Conservation (phyloP, 2,797 vertebrate genomes). For the Galaxias olidus region DNA sequence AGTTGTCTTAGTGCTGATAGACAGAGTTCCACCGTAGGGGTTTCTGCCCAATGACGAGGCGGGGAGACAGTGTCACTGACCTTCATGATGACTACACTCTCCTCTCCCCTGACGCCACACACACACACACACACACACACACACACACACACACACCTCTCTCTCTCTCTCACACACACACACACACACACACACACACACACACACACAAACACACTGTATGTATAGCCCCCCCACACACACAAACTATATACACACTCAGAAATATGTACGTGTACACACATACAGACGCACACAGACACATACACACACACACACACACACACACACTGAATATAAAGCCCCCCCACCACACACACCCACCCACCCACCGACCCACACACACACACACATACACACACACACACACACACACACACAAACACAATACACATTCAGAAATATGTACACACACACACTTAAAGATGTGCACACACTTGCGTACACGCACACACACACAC, state of each 20-base stretch:
- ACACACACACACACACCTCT: background rate
- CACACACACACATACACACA: slow-evolving; percentile 2
- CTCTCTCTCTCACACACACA: too few relatives aligned
- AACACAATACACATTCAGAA: background rate
- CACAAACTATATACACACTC: too few relatives aligned
- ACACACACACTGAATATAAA: too few relatives aligned
- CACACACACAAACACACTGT: too few relatives aligned
- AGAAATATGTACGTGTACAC: background rate
- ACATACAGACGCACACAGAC: background rate
- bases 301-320: background rate
- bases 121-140: background rate
- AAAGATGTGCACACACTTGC: background rate
- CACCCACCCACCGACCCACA: background rate
- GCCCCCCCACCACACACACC: background rate
- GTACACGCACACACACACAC: background rate
- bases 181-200: too few relatives aligned
- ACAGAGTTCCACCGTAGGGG: slow-evolving; percentile 15
- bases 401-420: background rate
- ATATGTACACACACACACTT: background rate
- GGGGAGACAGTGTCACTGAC: slow-evolving; percentile 62
- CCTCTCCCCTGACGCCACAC: background rate
- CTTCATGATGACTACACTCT: slow-evolving; percentile 12
- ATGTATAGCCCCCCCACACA: too few relatives aligned
- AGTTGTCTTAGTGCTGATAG: slow-evolving; percentile 20
- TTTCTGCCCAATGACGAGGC: slow-evolving; percentile 35